A percentile compares a stretch with the other conserved stretches of the same genome.
phyloP scores from a whole-genome alignment of 2,797 vertebrate genomes.

The Gadopsis marmoratus region DNA sequence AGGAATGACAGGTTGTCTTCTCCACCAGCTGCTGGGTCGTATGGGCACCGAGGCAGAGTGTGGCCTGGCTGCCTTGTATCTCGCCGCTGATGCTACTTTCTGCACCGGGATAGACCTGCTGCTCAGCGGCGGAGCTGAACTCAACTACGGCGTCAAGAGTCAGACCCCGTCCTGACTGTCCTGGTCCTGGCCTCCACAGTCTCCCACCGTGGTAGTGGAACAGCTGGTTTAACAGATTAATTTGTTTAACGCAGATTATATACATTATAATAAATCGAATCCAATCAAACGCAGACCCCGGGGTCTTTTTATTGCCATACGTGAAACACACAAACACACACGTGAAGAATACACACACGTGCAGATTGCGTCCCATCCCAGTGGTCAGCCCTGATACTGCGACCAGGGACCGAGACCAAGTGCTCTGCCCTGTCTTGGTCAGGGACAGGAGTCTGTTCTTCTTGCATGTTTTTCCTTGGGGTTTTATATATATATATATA shows the following conservation, averaged over 20 bases:
- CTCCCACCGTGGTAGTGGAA: background rate
- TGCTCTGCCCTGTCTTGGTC: no score
- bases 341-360: no score
- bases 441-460: no score
- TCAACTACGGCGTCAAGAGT: constrained; percentile 86
- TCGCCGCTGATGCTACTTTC: constrained; percentile 88
- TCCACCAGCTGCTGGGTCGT: constrained; percentile 86
- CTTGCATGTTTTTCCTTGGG: no score
- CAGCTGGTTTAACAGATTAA: background rate
- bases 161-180: constrained; percentile 64
- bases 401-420: no score
- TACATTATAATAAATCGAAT: no score
- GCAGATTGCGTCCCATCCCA: no score
- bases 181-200: accelerated
- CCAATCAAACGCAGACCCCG: no score
- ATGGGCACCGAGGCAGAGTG: constrained; percentile 88
- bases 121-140: constrained; percentile 88
- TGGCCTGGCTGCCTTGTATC: constrained; percentile 84
- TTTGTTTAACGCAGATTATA: background rate
- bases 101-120: constrained; percentile 88
- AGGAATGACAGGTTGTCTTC: background rate
- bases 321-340: no score
- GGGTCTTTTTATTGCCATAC: no score
- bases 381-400: no score
- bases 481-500: no score